A percentile compares a stretch with the other conserved stretches of the same genome.
phyloP scores from a whole-genome alignment of 1,140 invertebrate species.

The Drosophila sproati region DNA sequence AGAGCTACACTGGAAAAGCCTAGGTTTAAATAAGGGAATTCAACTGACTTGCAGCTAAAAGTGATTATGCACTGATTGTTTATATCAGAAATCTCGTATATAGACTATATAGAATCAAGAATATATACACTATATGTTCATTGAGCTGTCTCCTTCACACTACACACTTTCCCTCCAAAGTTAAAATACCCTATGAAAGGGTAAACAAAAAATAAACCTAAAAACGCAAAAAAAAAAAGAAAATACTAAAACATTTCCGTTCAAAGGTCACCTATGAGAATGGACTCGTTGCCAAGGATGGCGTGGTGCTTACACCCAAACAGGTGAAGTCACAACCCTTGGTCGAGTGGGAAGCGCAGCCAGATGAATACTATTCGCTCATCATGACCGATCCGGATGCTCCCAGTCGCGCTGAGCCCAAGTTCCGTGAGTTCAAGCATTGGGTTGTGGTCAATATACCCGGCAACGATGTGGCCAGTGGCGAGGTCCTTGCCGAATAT shows the following conservation, averaged over 20 bases:
- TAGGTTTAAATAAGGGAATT: background rate
- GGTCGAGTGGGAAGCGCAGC: slow-evolving; percentile 88
- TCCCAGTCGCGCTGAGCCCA: slow-evolving; percentile 91
- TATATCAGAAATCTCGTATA: too few species aligned
- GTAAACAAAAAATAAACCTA: background rate
- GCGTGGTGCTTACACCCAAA: slow-evolving; percentile 89
- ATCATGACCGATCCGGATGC: slow-evolving; percentile 87
- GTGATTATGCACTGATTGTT: too few species aligned
- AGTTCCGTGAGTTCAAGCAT: slow-evolving; percentile 95
- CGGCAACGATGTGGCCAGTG: slow-evolving; percentile 89
- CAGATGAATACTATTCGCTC: slow-evolving; percentile 89
- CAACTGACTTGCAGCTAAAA: too few species aligned
- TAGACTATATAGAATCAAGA: too few species aligned
- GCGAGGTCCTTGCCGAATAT: slow-evolving; percentile 92
- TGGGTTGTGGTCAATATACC: slow-evolving; percentile 97
- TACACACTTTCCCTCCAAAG: background rate
- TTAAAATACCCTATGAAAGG: background rate
- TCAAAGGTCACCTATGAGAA: slow-evolving; percentile 85
- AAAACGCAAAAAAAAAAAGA: background rate
- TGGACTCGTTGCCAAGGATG: slow-evolving; percentile 86
- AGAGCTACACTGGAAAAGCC: background rate
- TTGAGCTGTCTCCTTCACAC: background rate
- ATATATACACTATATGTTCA: too few species aligned
- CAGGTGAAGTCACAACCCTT: slow-evolving; percentile 89
- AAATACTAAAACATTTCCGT: slow-evolving; percentile 23